Evolutionary conservation across 2,888 invertebrate species (phyloP).

Genomic region (Patella depressa): DNA sequence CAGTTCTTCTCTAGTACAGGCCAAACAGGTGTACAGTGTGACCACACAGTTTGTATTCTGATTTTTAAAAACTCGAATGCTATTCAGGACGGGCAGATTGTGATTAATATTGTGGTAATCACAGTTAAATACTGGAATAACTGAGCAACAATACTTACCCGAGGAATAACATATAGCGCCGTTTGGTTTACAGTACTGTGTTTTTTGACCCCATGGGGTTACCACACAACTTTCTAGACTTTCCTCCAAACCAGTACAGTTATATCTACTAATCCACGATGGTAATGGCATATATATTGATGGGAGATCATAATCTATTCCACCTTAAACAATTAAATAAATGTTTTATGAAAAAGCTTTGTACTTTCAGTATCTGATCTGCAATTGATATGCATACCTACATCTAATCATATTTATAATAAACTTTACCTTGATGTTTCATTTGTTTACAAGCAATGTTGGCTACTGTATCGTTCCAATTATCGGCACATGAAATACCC

Average conservation of each 20-base stretch:
- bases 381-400: too few relatives aligned
- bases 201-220: conserved; percentile 46
- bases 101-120: too few relatives aligned
- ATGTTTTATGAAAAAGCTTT: too few relatives aligned
- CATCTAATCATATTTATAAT: too few relatives aligned
- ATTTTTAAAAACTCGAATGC: too few relatives aligned
- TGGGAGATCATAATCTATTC: background rate
- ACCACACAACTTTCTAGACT: conserved; percentile 49
- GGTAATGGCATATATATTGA: background rate
- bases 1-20: too few relatives aligned
- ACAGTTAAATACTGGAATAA: too few relatives aligned
- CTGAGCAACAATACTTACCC: too few relatives aligned
- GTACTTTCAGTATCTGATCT: too few relatives aligned
- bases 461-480: conserved; percentile 51
- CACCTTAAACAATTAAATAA: background rate
- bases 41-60: too few relatives aligned
- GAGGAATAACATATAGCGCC: conserved; percentile 45
- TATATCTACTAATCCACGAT: background rate
- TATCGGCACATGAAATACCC: conserved; percentile 40
- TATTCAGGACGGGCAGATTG: too few relatives aligned
- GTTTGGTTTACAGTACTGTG: conserved; percentile 46
- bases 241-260: conserved; percentile 3
- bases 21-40: too few relatives aligned
- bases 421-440: conserved; percentile 72
- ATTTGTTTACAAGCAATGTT: conserved; percentile 47